Evolutionary conservation across 2,113 vertebrate genomes (phyloP), one percentile per base, ranked within the genome.

Genomic region (Cygnus buccinator): DNA sequence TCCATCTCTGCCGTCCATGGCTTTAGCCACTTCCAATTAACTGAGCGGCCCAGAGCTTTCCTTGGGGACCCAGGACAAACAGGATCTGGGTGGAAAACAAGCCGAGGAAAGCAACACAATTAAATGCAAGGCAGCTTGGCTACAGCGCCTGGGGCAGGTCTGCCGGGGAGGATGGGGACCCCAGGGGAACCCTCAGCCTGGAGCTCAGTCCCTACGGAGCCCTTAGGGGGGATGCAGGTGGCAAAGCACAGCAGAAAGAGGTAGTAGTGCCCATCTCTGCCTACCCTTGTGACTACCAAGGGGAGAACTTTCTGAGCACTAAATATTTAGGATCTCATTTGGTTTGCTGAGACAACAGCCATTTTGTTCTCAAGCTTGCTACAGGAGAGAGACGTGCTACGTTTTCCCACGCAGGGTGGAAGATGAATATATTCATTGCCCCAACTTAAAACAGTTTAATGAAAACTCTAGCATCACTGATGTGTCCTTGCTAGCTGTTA

Each of bases 1-100:
- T 92, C 94, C 71, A 87, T 31, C 73, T 82, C 91, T 68, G 58
- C 77, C 54, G 96, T 93, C 91, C 83, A 90, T 20, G 21, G 91
- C 77, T 98, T 97, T 97, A 97, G 95, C 93, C 80, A 86, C 90
- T 98, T 98, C 95, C 91, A 98, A 95, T 97, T 98, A 97, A 97
- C 82, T 33, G 11, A 96, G 95, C 31, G 84, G 77, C 84, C 91
- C 90, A 96, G 95, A 97, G 76, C 21, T 83, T 68, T 97, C 95
- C 89, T 87, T 35, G 57, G 57, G 76, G 96, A 95, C 41, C 18
- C 72, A 78, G 76, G 92, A 83, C 48, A 87, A 97, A 95, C 2
- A 4, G 89, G 95, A 96, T 91, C 62, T 31, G 48, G 93, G 92
- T 89, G 57, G 75, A 97, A 97, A 95, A 95, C 76, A 97, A 97